Base-by-base conservation (phyloP, 2,888 invertebrate species). In the Leucophora obtusa region DNA sequence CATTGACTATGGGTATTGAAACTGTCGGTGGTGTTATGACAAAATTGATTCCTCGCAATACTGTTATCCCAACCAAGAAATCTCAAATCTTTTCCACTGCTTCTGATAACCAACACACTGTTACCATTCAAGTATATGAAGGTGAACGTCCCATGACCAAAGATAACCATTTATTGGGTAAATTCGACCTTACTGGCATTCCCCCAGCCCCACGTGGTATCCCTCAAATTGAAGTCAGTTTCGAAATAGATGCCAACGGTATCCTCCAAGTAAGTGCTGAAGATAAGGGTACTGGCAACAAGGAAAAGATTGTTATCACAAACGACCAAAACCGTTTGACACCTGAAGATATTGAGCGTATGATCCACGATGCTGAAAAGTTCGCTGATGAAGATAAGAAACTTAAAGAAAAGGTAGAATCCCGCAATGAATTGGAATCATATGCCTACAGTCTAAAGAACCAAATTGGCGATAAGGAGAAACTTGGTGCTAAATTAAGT, bases 1-100 rank as follows among this genome's bases (percentile, higher is more conserved):
- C 99, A 84, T 93, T 99, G 83, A 99, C 99, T 83, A 94, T 99
- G 94, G 99, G 99, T 91, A 99, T 99, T 88, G 99, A 99, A 91
- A 99, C 99, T 53, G 98, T 99, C 62, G 99, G 99, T 83, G 99
- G 99, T 84, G 99, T 99, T 35, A 99, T 99, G 99, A 99, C 99
- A 85, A 99, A 98, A 90, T 93, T 99, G 71, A 99, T 99, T 89
- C 96, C 97, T 70, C 93, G 99, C 86, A 99, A 99, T 93, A 99
- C 99, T 28, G 98, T 98, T 83, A 99, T 99, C 87, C 99, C 99
- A 35, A 99, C 99, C 69, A 99, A 99, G 93, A 99, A 99, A 91
- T 97, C 97, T 0, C 99, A 99, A 91, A 98, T 99, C 89, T 99
- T 99, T 94, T 98, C 98, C 0, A 99, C 99, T 0, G 98, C 99